phyloP scores from a whole-genome alignment of 2,888 invertebrate genomes.

The Vanessa cardui region DNA sequence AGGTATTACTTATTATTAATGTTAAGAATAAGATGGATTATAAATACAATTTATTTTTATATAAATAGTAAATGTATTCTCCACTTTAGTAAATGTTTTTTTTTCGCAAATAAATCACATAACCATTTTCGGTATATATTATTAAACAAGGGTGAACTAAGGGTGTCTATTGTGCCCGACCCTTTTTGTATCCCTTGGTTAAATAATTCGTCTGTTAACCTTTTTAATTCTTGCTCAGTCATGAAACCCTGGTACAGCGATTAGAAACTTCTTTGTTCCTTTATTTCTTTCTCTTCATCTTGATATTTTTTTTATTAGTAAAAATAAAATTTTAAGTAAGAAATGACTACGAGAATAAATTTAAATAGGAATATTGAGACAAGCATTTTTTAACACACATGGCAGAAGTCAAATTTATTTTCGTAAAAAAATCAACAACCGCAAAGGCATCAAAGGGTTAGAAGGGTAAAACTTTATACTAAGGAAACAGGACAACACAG shows the following conservation, averaged over 20 bases:
- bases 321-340: not conserved
- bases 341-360: not conserved
- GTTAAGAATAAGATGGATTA: too few species aligned
- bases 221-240: constrained; percentile 50
- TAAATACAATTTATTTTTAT: too few species aligned
- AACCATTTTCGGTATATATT: constrained; percentile 39
- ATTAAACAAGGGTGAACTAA: constrained; percentile 43
- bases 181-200: constrained; percentile 51
- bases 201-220: constrained; percentile 46
- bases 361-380: not conserved
- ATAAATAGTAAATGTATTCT: not conserved
- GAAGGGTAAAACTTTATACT: constrained; percentile 52
- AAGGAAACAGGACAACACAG: constrained; percentile 50
- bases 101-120: constrained; percentile 36
- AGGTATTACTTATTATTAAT: not conserved
- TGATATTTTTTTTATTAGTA: too few species aligned
- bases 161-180: constrained; percentile 51
- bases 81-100: constrained; percentile 1
- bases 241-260: constrained; percentile 63
- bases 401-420: too few species aligned
- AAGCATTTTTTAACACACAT: not conserved
- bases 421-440: not conserved
- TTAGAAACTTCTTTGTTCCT: constrained; percentile 50
- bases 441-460: constrained; percentile 48
- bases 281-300: constrained; percentile 21